Evolutionary conservation across 1,140 invertebrate species (phyloP).

Genomic region (Drosophila subpulchrella): DNA sequence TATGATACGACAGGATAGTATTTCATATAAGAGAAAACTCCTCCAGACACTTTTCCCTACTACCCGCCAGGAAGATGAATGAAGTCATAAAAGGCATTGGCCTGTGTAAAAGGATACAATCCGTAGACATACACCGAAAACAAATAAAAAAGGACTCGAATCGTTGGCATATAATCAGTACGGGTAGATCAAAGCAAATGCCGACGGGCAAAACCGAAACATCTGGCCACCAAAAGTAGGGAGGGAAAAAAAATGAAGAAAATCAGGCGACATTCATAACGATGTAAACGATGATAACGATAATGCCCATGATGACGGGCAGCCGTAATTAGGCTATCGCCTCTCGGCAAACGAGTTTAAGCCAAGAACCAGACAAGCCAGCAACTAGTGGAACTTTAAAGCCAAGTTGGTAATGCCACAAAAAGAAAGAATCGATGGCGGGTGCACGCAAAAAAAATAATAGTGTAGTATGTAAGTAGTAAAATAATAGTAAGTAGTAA

Average conservation of each 20-base stretch:
- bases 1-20: slow-evolving; percentile 41
- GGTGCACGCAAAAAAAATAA: not conserved
- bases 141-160: slow-evolving; percentile 61
- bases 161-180: slow-evolving; percentile 44
- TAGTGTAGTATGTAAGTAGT: too few relatives aligned
- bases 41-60: not conserved
- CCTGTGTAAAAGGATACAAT: slow-evolving; percentile 67
- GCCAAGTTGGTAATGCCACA: slow-evolving; percentile 18
- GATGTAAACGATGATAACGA: slow-evolving; percentile 36
- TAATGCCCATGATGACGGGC: slow-evolving; percentile 34
- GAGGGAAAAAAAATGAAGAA: not conserved
- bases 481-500: too few relatives aligned
- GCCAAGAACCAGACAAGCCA: slow-evolving; percentile 43
- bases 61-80: slow-evolving; percentile 25
- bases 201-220: slow-evolving; percentile 53
- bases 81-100: slow-evolving; percentile 66
- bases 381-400: slow-evolving; percentile 49
- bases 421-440: not conserved
- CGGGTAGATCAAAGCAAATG: slow-evolving; percentile 64
- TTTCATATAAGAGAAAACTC: slow-evolving; percentile 21
- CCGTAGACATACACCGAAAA: slow-evolving; percentile 25
- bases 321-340: slow-evolving; percentile 67
- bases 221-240: slow-evolving; percentile 19
- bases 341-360: slow-evolving; percentile 61
- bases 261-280: slow-evolving; percentile 37